Evolutionary conservation across 2,113 vertebrate species (phyloP), one percentile per base, ranked within the genome.

Genomic region (Dromaius novaehollandiae): DNA sequence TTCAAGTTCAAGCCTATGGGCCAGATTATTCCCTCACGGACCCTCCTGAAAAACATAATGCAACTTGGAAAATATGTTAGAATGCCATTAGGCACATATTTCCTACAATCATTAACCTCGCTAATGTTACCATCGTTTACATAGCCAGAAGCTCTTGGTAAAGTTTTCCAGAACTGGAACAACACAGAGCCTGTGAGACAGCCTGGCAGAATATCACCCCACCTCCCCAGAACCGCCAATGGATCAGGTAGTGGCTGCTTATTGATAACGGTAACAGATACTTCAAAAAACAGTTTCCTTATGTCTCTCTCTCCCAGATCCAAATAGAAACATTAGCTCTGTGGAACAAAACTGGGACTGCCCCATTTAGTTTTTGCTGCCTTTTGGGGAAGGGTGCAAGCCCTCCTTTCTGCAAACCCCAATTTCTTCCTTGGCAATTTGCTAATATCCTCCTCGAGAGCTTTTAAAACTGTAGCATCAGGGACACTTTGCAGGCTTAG

Each of bases 401-500:
- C 13, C 40, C 38, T 60, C 22, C 34, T 34, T 70, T 32, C 3
- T 7, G 51, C n/a, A 69, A 15, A 32, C 9, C 32, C 20, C 64
- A 55, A 14, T 34, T 8, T 6, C 40, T 32, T 68, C n/a, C 42
- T 46, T 4, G 55, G 26, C 18, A 25, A 0, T 26, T 8, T 3
- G 3, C 25, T 22, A 2, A 26, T 58, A 69, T 55, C 26, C 26
- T 25, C 66, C 6, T 36, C 1, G 8, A n/a, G 50, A 19, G 26
- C 7, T 74, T 55, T 38, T 2, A 28, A 3, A 1, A n/a, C 0
- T 0, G 22, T 5, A n/a, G 1, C 14, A 2, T 1, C 0, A 0
- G 46, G 55, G 58, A 56, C 56, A 66, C 69, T 53, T 3, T 15
- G 73, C 75, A 34, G 51, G 48, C n/a, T 83, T 44, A 8, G 21